These are phyloP conservation scores for Festucalex cinctus DNA, from an alignment of 2,113 vertebrate species.

Conservation along the genomic window DNA sequence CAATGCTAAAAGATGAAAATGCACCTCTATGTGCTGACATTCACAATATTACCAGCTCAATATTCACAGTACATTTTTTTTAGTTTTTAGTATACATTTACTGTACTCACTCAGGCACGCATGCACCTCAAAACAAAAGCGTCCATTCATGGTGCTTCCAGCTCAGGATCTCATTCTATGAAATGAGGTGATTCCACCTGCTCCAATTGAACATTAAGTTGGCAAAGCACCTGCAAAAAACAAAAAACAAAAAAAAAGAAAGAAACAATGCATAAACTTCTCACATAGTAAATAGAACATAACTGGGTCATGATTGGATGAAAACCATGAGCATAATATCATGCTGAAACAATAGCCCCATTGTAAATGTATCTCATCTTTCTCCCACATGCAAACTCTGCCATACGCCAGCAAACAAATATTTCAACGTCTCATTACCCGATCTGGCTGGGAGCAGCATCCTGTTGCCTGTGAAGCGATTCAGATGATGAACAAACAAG, in stretches of 20 bases:
- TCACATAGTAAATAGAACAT: not conserved
- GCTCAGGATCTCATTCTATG: conserved; percentile 17
- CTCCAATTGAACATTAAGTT: not conserved
- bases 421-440: conserved; percentile 51
- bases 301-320: conserved; percentile 24
- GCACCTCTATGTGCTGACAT: not conserved
- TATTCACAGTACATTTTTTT: not conserved
- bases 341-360: conserved; percentile 39
- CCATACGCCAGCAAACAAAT: conserved; percentile 18
- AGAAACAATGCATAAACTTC: not conserved
- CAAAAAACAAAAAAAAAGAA: not conserved
- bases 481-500: conserved; percentile 26
- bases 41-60: not conserved
- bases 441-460: conserved; percentile 11
- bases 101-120: conserved; percentile 26
- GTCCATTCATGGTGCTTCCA: conserved; percentile 46
- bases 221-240: not conserved
- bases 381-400: conserved; percentile 1
- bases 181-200: conserved; percentile 35
- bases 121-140: conserved; percentile 30
- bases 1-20: too few relatives aligned
- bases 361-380: conserved; percentile 30
- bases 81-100: not conserved
- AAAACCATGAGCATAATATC: not conserved
- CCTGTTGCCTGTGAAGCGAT: conserved; percentile 17